A percentile compares a stretch with the other conserved stretches of the same genome.
These are phyloP conservation scores for Aradophagus sp. DNA, from an alignment of 1,140 invertebrate species.

Conservation along the genomic window DNA sequence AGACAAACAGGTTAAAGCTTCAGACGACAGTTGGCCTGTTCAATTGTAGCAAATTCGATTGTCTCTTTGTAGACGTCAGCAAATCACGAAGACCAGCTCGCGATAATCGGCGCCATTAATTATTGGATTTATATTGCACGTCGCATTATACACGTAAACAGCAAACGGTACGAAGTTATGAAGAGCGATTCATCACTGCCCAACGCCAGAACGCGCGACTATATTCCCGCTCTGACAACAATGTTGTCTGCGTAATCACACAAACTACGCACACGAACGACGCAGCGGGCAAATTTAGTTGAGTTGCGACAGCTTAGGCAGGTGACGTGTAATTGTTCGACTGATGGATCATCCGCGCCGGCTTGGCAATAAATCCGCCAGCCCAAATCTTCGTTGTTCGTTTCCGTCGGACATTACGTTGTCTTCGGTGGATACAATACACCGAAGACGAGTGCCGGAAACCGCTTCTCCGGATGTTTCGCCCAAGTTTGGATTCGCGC, in stretches of 20 bases:
- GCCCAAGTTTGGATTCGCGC: conserved; percentile 49
- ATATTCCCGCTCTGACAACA: conserved; percentile 46
- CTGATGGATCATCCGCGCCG: conserved; percentile 43
- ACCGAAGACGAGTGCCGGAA: conserved; percentile 53
- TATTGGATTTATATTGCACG: conserved; percentile 54
- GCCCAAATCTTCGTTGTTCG: conserved; percentile 35
- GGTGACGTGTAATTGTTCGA: conserved; percentile 49
- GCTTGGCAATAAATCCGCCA: conserved; percentile 29
- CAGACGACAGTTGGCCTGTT: too few species aligned
- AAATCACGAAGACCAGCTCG: conserved; percentile 37
- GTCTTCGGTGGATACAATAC: conserved; percentile 41
- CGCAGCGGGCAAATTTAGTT: conserved; percentile 51
- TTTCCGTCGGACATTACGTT: conserved; percentile 38
- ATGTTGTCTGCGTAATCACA: conserved; percentile 42
- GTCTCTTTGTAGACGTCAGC: conserved; percentile 23
- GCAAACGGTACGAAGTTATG: conserved; percentile 46
- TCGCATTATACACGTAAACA: conserved; percentile 39
- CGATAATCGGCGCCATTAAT: conserved; percentile 55
- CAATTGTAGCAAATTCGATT: too few species aligned
- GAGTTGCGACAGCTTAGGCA: conserved; percentile 49
- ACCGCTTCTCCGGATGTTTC: conserved; percentile 60
- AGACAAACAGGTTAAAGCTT: too few species aligned
- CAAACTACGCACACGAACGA: conserved; percentile 25
- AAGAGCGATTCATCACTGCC: conserved; percentile 53
- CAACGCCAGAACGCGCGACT: conserved; percentile 23